Conservation (phyloP, 1,140 invertebrate genomes). For the Drosophila chauvacae region DNA sequence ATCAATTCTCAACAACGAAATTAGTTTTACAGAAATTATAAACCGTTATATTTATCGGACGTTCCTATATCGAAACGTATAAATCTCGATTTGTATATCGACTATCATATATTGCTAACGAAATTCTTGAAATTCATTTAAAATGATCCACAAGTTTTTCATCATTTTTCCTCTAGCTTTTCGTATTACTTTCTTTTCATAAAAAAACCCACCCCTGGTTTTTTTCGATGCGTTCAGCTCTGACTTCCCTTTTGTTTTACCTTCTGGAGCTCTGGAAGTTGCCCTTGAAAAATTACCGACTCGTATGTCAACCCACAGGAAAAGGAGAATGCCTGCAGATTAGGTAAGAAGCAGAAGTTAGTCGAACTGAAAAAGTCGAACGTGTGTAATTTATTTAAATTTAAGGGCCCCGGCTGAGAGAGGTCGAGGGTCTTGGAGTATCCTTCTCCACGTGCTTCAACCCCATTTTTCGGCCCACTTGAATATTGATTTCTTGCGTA, state of each 20-base stretch:
- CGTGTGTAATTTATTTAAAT: slow-evolving; percentile 83
- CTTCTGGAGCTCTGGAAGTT: slow-evolving; percentile 62
- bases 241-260: slow-evolving; percentile 49
- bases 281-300: slow-evolving; percentile 77
- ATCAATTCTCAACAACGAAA: too few relatives aligned
- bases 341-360: slow-evolving; percentile 32
- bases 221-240: neutral
- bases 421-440: slow-evolving; percentile 47
- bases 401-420: slow-evolving; percentile 47
- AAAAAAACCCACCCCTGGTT: neutral
- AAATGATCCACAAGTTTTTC: too few relatives aligned
- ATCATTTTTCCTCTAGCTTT: too few relatives aligned
- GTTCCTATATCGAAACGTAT: too few relatives aligned
- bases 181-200: too few relatives aligned
- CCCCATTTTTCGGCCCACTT: slow-evolving; percentile 66
- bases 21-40: too few relatives aligned
- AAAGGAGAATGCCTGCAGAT: slow-evolving; percentile 11
- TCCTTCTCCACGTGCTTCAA: slow-evolving; percentile 23
- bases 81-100: too few relatives aligned
- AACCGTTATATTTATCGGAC: too few relatives aligned
- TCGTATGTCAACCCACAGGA: slow-evolving; percentile 68
- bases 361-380: slow-evolving; percentile 65
- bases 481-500: slow-evolving; percentile 82
- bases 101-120: too few relatives aligned
- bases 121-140: too few relatives aligned